Percentiles rank a stretch among this genome's conserved stretches.
phyloP scores from a whole-genome alignment of 2,113 vertebrate genomes.

The Pimephales promelas region DNA sequence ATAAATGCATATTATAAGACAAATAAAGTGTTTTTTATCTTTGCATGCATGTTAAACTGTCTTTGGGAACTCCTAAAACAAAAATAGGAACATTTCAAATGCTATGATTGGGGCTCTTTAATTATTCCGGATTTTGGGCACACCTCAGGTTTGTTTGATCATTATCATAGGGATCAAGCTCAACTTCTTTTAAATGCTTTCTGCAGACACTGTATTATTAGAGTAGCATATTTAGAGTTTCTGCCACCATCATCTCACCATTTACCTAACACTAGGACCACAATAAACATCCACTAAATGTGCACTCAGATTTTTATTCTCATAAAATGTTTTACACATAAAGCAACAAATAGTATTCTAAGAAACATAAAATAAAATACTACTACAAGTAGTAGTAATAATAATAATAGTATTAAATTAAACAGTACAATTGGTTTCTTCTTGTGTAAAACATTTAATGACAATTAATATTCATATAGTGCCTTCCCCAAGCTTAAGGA shows the following conservation, averaged over 20 bases:
- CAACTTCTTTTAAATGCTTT: constrained; percentile 11
- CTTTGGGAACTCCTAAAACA: too few relatives aligned
- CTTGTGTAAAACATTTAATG: background rate
- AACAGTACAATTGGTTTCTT: background rate
- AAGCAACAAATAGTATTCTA: too few relatives aligned
- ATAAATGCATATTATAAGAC: too few relatives aligned
- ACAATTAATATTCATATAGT: too few relatives aligned
- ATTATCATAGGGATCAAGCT: constrained; percentile 37
- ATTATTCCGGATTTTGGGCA: constrained; percentile 24
- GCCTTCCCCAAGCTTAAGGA: background rate
- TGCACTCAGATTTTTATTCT: too few relatives aligned
- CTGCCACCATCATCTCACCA: background rate
- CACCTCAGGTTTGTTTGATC: constrained; percentile 7
- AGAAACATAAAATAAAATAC: too few relatives aligned
- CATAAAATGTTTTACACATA: too few relatives aligned
- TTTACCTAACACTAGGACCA: background rate
- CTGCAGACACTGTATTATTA: background rate
- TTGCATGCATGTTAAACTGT: too few relatives aligned
- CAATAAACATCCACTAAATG: too few relatives aligned
- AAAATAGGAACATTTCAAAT: too few relatives aligned
- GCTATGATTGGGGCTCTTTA: too few relatives aligned
- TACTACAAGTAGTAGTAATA: background rate
- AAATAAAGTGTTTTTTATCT: too few relatives aligned
- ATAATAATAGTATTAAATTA: background rate
- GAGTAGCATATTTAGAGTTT: background rate